Evolutionary conservation across 2,797 vertebrate species (phyloP).

Genomic region (Xenops minutus): DNA sequence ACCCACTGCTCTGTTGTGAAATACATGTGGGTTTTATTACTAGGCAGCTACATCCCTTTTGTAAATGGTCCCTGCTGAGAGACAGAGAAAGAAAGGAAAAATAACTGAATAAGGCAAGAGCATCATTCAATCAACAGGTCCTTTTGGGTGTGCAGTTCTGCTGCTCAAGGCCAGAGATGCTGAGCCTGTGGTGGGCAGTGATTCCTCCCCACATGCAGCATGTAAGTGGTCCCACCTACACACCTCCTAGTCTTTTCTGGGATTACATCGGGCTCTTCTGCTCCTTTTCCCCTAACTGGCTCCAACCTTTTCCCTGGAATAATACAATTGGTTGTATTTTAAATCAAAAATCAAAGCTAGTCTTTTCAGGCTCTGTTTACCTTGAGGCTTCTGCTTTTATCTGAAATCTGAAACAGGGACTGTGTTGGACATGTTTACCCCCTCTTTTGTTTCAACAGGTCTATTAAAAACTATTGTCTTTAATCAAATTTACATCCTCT

Average conservation of each 20-base stretch:
- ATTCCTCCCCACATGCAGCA: fast-evolving
- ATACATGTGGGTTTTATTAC: not conserved
- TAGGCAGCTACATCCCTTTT: not conserved
- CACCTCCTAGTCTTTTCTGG: not conserved
- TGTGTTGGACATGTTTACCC: not conserved
- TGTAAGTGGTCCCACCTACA: not conserved
- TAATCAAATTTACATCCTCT: not conserved
- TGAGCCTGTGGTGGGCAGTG: not conserved
- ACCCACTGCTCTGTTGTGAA: not conserved
- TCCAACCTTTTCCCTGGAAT: not conserved
- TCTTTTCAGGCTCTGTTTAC: not conserved
- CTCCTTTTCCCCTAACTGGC: not conserved
- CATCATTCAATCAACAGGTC: not conserved
- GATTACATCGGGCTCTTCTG: not conserved
- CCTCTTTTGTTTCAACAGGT: not conserved
- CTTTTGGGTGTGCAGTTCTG: not conserved
- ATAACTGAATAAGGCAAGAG: not conserved
- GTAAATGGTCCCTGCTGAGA: not conserved
- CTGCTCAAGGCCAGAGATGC: not conserved
- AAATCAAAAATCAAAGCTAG: not conserved
- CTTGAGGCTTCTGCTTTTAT: not conserved
- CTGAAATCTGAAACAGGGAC: not conserved
- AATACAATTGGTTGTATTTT: not conserved
- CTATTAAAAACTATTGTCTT: not conserved
- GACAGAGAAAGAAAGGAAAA: not conserved